Conservation (phyloP, 2,113 vertebrate species). For the Pungitius pungitius region DNA sequence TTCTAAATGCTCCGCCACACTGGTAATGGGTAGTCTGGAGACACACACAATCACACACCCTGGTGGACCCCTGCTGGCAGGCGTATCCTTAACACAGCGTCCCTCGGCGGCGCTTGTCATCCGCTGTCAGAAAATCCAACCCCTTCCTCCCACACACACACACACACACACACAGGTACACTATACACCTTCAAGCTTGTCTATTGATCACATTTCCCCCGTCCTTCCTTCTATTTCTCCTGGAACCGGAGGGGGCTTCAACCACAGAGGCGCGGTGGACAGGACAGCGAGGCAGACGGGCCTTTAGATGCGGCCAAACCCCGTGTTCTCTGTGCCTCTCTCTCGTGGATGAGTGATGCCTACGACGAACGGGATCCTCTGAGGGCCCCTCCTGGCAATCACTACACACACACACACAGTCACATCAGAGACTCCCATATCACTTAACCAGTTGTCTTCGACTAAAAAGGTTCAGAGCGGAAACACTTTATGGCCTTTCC, state of each 20-base stretch:
- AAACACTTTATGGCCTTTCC: slow-evolving; percentile 53
- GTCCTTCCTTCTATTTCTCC: background rate
- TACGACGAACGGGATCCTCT: slow-evolving; percentile 66
- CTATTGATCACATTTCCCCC: slow-evolving; percentile 55
- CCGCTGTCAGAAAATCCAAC: slow-evolving; percentile 56
- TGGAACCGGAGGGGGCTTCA: slow-evolving; percentile 63
- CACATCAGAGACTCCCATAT: slow-evolving; percentile 69
- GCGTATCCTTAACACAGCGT: slow-evolving; percentile 55
- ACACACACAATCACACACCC: slow-evolving; percentile 37
- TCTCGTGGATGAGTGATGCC: slow-evolving; percentile 70
- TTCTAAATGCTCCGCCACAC: slow-evolving; percentile 56
- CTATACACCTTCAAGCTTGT: slow-evolving; percentile 63
- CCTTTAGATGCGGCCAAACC: slow-evolving; percentile 41
- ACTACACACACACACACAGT: slow-evolving; percentile 32
- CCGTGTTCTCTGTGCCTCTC: slow-evolving; percentile 27
- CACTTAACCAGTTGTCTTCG: slow-evolving; percentile 75
- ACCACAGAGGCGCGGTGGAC: slow-evolving; percentile 44
- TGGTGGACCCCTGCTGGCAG: slow-evolving; percentile 60
- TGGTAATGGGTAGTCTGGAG: slow-evolving; percentile 63
- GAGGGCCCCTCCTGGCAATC: slow-evolving; percentile 68
- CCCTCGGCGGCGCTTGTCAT: slow-evolving; percentile 63
- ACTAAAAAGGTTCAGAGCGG: slow-evolving; percentile 48
- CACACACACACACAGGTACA: slow-evolving; percentile 29
- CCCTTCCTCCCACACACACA: slow-evolving; percentile 1
- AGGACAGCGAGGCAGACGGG: slow-evolving; percentile 44